These are phyloP conservation scores for Agonopterix heracliana DNA, from an alignment of 2,888 invertebrate species.

Conservation along the genomic window DNA sequence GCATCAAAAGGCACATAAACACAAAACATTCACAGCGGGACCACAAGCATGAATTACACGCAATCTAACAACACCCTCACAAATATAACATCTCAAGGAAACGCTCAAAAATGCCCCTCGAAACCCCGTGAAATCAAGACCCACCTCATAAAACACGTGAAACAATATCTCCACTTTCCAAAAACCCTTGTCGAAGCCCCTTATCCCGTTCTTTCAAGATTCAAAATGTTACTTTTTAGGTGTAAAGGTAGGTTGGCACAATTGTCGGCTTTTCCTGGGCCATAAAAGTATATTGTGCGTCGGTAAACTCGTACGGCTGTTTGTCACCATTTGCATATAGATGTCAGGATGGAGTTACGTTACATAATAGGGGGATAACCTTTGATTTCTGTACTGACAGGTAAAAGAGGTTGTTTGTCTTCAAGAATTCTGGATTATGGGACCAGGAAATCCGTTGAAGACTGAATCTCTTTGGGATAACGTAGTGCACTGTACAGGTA, in stretches of 20 bases:
- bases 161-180: slow-evolving; percentile 58
- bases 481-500: too few species aligned
- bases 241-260: slow-evolving; percentile 18
- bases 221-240: neutral
- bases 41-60: slow-evolving; percentile 35
- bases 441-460: too few species aligned
- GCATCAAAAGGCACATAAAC: slow-evolving; percentile 23
- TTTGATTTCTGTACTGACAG: neutral
- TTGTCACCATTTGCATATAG: slow-evolving; percentile 73
- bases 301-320: slow-evolving; percentile 66
- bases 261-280: slow-evolving; percentile 60
- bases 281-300: slow-evolving; percentile 75
- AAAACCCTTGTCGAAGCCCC: neutral
- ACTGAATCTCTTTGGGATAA: too few species aligned
- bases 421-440: too few species aligned
- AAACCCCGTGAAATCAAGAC: slow-evolving; percentile 63
- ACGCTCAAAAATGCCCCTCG: slow-evolving; percentile 58
- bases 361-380: neutral
- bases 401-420: neutral
- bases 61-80: slow-evolving; percentile 45
- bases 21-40: slow-evolving; percentile 33
- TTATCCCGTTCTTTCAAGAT: neutral
- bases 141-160: slow-evolving; percentile 75
- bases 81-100: slow-evolving; percentile 46
- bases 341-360: slow-evolving; percentile 25